Conservation (phyloP, 1,140 invertebrate species). For the Caenorhabditis tropicalis region DNA sequence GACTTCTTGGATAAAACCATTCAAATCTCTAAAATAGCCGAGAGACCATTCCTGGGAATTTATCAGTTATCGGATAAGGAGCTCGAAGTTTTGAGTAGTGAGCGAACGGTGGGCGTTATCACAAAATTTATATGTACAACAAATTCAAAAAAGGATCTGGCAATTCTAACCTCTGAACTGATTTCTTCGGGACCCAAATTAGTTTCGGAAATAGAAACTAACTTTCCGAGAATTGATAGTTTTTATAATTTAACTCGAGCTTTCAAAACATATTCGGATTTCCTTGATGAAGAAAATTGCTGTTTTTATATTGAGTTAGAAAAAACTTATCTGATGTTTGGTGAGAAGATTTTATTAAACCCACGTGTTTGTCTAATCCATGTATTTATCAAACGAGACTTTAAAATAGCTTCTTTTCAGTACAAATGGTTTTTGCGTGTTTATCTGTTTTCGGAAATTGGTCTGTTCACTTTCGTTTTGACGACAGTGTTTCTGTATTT, state of each 20-base stretch:
- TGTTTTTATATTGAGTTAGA: too few relatives aligned
- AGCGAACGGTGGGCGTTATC: slow-evolving; percentile 48
- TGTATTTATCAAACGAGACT: too few relatives aligned
- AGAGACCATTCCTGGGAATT: slow-evolving; percentile 47
- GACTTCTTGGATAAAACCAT: slow-evolving; percentile 55
- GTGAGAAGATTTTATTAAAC: not conserved
- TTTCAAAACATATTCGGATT: too few relatives aligned
- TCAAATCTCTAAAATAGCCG: slow-evolving; percentile 55
- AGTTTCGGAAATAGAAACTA: too few relatives aligned
- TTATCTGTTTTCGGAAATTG: slow-evolving; percentile 63
- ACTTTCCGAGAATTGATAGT: too few relatives aligned
- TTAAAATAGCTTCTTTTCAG: too few relatives aligned
- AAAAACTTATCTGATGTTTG: not conserved
- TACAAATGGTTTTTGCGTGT: slow-evolving; percentile 67
- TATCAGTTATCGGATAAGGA: slow-evolving; percentile 54
- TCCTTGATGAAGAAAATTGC: too few relatives aligned
- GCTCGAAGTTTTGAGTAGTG: slow-evolving; percentile 36
- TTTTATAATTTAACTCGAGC: too few relatives aligned
- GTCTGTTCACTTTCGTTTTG: slow-evolving; percentile 59
- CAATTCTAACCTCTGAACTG: too few relatives aligned
- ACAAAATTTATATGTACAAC: not conserved
- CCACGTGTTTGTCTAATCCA: too few relatives aligned
- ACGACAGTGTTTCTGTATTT: slow-evolving; percentile 63
- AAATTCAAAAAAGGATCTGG: not conserved
- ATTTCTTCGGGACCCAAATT: too few relatives aligned